Conservation (phyloP, 2,888 invertebrate species). For the Amiota mariae region DNA sequence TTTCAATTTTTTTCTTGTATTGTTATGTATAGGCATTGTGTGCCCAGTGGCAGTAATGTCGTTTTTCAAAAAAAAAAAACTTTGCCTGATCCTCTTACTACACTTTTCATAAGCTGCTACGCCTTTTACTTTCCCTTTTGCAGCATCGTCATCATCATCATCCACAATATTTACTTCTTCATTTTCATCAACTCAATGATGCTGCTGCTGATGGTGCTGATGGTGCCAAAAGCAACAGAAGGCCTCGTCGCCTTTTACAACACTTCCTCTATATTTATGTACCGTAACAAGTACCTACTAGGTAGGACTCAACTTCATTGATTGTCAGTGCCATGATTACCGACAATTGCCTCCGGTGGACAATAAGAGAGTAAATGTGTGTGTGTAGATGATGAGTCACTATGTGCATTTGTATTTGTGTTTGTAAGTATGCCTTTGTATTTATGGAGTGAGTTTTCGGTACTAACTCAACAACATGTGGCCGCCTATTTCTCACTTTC, state of each 20-base stretch:
- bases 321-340: slow-evolving; percentile 29
- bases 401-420: slow-evolving; percentile 21
- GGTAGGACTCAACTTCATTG: slow-evolving; percentile 20
- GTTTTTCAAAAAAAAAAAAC: neutral
- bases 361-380: slow-evolving; percentile 58
- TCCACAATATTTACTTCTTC: neutral
- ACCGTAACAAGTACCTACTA: neutral
- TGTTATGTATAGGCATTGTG: slow-evolving; percentile 5
- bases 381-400: too few species aligned
- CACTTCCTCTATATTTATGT: too few species aligned
- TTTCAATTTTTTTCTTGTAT: neutral
- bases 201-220: slow-evolving; percentile 29
- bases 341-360: slow-evolving; percentile 41
- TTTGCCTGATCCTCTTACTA: neutral
- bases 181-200: neutral
- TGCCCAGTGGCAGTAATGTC: neutral
- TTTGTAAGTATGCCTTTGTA: too few species aligned
- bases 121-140: neutral
- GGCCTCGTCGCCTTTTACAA: neutral
- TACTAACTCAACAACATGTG: slow-evolving; percentile 49
- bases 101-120: neutral
- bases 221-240: slow-evolving; percentile 24
- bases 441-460: slow-evolving; percentile 28
- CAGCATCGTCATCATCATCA: neutral
- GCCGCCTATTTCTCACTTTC: slow-evolving; percentile 28